These are phyloP conservation scores for Alsophila aescularia DNA, from an alignment of 2,888 invertebrate species.

Conservation along the genomic window DNA sequence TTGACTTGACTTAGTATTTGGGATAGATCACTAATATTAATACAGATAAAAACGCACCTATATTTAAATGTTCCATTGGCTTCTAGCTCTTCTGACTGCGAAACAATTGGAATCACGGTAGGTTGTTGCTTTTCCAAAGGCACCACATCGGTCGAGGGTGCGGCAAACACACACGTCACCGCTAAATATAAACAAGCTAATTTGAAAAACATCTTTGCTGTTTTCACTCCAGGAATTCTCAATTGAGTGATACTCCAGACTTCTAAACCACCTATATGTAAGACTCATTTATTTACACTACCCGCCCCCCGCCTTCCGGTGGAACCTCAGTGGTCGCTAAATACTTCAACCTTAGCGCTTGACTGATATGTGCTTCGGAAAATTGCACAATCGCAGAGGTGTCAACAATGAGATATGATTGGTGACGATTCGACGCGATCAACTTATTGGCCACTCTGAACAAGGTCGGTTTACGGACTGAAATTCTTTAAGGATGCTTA, in stretches of 20 bases:
- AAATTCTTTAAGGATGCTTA: slow-evolving; percentile 34
- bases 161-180: slow-evolving; percentile 52
- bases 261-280: slow-evolving; percentile 77
- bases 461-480: slow-evolving; percentile 44
- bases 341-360: slow-evolving; percentile 82
- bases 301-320: slow-evolving; percentile 79
- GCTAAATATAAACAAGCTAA: slow-evolving; percentile 54
- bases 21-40: too few species aligned
- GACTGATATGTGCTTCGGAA: slow-evolving; percentile 76
- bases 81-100: slow-evolving; percentile 79
- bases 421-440: slow-evolving; percentile 62
- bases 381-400: slow-evolving; percentile 79
- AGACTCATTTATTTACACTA: slow-evolving; percentile 81
- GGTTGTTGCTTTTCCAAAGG: slow-evolving; percentile 65
- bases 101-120: slow-evolving; percentile 78
- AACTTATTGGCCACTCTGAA: slow-evolving; percentile 50
- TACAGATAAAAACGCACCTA: slow-evolving; percentile 58
- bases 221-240: slow-evolving; percentile 64
- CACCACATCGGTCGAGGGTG: slow-evolving; percentile 57
- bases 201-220: slow-evolving; percentile 64
- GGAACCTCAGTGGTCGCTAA: slow-evolving; percentile 77
- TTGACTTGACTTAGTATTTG: too few species aligned
- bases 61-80: slow-evolving; percentile 81
- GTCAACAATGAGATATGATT: slow-evolving; percentile 76
- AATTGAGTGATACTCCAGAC: slow-evolving; percentile 76